phyloP scores from a whole-genome alignment of 64 coral and sea anemone genomes.

The Montipora foliosa region DNA sequence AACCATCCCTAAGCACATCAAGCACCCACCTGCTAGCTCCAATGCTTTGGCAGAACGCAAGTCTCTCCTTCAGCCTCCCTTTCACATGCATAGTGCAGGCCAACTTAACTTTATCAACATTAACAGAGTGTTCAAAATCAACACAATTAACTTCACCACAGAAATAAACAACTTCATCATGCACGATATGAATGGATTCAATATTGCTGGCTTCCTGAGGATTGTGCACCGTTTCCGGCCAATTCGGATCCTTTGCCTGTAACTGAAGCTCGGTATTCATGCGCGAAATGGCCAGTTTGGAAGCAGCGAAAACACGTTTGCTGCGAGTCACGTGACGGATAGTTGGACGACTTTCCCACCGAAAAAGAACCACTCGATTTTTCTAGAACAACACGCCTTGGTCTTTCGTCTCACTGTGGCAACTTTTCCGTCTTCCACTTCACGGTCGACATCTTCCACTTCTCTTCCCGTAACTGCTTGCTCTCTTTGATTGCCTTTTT shows the following conservation, averaged over 20 bases:
- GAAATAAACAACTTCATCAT: not conserved
- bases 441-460: constrained; percentile 4
- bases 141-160: constrained; percentile 31
- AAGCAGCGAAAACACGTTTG: constrained; percentile 34
- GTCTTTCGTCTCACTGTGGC: not conserved
- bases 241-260: not conserved
- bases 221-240: not conserved
- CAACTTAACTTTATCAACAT: constrained; percentile 43
- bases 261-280: constrained; percentile 21
- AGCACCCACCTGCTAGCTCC: constrained; percentile 52
- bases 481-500: constrained; percentile 40
- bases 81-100: constrained; percentile 23
- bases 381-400: not conserved
- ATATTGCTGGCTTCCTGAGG: not conserved
- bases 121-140: not conserved
- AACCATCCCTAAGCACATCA: constrained; percentile 58
- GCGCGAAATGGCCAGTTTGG: constrained; percentile 27
- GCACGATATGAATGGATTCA: not conserved
- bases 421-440: not conserved
- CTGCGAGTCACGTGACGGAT: constrained; percentile 4
- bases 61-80: not conserved
- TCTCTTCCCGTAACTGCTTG: constrained; percentile 16
- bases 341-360: constrained; percentile 4
- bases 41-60: constrained; percentile 59
- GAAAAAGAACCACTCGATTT: not conserved